phyloP scores from a whole-genome alignment of 2,113 vertebrate species.

The Rattus norvegicus region GRCr8 NC_086031.1:56966501-56967000 shows the following conservation, averaged over 20 bases:
- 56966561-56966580: neutral
- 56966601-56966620: conserved; percentile 34
- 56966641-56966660: neutral
- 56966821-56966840: neutral
- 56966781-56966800: neutral
- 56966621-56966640: conserved; percentile 1
- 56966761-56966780: neutral
- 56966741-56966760: neutral
- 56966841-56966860: neutral
- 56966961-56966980: neutral
- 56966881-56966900: neutral
- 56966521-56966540: neutral
- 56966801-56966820: neutral
- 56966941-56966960: neutral
- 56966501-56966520: neutral
- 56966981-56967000: too few species aligned
- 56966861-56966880: neutral
- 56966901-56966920: neutral
- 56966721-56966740: conserved; percentile 21
- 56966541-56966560: neutral
- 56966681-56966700: neutral
- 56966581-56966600: neutral
- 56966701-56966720: conserved; percentile 42
- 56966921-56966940: neutral
- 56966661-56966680: conserved; percentile 28